phyloP scores from a whole-genome alignment of 2,888 invertebrate genomes.

The Protonemura montana region DNA sequence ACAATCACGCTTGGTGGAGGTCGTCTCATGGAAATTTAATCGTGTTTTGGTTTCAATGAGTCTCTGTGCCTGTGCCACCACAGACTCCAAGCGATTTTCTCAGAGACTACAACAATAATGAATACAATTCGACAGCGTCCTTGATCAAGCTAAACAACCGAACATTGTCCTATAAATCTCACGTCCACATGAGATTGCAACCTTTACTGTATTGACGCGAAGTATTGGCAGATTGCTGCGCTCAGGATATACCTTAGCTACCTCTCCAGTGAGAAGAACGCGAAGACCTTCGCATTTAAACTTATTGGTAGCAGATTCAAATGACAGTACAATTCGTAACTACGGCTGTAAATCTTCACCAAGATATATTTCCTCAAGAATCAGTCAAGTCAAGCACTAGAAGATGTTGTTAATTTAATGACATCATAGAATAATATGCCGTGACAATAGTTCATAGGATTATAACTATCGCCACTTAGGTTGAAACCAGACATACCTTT shows the following conservation, averaged over 20 bases:
- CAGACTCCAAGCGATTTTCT: constrained; percentile 20
- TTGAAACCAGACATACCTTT: neutral
- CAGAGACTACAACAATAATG: neutral
- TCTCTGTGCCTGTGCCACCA: neutral
- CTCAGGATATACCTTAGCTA: neutral
- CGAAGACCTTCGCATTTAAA: constrained; percentile 23
- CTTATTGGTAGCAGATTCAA: constrained; percentile 7
- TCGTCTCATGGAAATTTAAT: neutral
- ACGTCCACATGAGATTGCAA: neutral
- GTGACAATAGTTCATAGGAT: neutral
- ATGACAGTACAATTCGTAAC: constrained; percentile 26
- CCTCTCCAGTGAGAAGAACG: too few relatives aligned
- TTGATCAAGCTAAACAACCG: constrained; percentile 8
- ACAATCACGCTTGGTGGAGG: constrained; percentile 24
- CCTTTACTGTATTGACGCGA: neutral
- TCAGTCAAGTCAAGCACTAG: neutral
- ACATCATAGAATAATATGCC: neutral
- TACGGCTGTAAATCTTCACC: constrained; percentile 31
- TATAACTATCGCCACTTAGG: neutral
- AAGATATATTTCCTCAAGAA: constrained; percentile 25
- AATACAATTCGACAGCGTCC: constrained; percentile 3
- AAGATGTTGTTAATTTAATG: constrained; percentile 23
- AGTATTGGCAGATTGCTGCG: neutral
- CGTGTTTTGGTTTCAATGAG: constrained; percentile 9
- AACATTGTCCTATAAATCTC: neutral